Evolutionary conservation across 35 echinoderm and acorn worm species (phyloP), one percentile per base, ranked within the genome.

Genomic region (Acanthaster planci): DNA sequence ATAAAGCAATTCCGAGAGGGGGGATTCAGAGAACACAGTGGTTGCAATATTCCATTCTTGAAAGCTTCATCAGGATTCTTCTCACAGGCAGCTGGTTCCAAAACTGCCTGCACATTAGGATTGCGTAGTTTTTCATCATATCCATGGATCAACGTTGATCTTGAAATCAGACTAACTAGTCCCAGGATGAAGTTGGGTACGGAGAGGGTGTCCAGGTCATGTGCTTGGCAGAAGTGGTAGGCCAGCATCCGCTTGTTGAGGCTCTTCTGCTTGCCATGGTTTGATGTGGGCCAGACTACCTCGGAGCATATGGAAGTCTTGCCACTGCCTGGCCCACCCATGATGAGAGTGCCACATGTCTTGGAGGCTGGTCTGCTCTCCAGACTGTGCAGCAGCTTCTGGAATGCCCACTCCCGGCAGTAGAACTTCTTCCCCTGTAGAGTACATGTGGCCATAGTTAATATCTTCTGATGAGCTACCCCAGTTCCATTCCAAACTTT

Each of bases 401-500:
- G 95, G 67, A 98, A 98, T n/a, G 95, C 95, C 96, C 96, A 99
- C 76, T 99, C 96, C 22, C 96, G 85, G 78, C 96, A 99, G 86
- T 91, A 99, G 88, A 99, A 99, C 53, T 86, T 82, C 60, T 99
- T 99, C 47, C 96, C 96, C 86, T 99, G 96, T 37, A 99, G 80
- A 53, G 89, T 99, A 80, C 96, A 94, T 18, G 84, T 78, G 80
- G 90, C 90, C 94, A 97, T 97, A 21, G 42, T 84, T 85, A 32
- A 47, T 47, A 47, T 47, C 42, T 47, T 29, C 64, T 72, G 23
- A 14, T 72, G 34, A 14, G 26, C 34, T 72, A 14, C 23, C 64
- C 34, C 64, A 34, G 26, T 72, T 72, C 64, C 64, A 72, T 72
- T 26, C 34, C 64, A 72, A 47, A 34, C 30, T 9, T 14, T 19